Evolutionary conservation across 2,113 vertebrate genomes (phyloP).

Genomic region (Pholis gunnellus): DNA sequence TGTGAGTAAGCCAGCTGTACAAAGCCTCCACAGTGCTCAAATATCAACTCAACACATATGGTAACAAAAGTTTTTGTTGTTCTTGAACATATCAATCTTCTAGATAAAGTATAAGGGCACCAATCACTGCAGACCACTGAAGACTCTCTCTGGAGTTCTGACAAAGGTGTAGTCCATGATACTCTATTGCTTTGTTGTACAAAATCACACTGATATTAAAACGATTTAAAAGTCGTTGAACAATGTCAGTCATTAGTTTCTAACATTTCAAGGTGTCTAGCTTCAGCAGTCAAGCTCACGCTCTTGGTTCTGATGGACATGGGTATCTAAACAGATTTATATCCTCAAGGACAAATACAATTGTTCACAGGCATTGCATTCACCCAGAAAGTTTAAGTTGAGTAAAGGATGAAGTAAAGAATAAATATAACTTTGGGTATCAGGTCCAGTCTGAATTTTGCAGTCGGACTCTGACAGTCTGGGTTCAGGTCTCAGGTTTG

Average conservation of each 20-base stretch:
- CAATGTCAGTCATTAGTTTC: not conserved
- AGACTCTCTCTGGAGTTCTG: not conserved
- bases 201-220: slow-evolving; percentile 3
- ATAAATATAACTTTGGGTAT: not conserved
- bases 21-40: slow-evolving; percentile 36
- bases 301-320: not conserved
- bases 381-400: not conserved
- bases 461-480: too few species aligned
- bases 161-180: not conserved
- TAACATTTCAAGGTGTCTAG: not conserved
- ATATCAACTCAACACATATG: slow-evolving; percentile 33
- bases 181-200: not conserved
- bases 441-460: not conserved
- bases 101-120: not conserved
- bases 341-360: too few species aligned
- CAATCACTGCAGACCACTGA: not conserved
- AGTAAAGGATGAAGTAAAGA: not conserved
- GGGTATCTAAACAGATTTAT: not conserved
- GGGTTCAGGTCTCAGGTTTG: not conserved
- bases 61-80: slow-evolving; percentile 20
- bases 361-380: not conserved
- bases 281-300: not conserved
- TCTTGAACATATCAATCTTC: not conserved
- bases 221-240: not conserved
- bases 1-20: slow-evolving; percentile 54